Conservation (phyloP, 2,888 invertebrate genomes). For the Tuberolachnus salignus region DNA sequence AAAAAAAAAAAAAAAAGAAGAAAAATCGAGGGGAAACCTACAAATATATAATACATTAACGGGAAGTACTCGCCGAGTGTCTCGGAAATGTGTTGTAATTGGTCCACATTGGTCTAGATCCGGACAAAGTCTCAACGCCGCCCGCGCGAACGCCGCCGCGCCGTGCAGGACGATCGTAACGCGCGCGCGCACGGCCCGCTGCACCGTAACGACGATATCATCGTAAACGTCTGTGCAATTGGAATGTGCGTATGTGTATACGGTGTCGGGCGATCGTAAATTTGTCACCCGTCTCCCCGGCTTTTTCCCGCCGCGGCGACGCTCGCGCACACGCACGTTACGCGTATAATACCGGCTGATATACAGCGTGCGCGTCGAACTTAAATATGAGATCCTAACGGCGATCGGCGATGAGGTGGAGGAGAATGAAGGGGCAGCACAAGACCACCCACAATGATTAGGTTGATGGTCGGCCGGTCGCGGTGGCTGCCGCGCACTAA, state of each 20-base stretch:
- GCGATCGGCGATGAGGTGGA: neutral
- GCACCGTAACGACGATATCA: neutral
- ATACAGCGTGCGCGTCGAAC: constrained; percentile 31
- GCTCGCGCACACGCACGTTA: neutral
- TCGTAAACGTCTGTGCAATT: neutral
- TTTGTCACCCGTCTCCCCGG: constrained; percentile 13
- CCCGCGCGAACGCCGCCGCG: no score
- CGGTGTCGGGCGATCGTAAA: constrained; percentile 29
- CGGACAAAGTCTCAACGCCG: no score
- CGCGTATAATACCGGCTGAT: no score
- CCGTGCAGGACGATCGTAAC: neutral
- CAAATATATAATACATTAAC: no score
- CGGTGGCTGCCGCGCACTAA: constrained; percentile 20
- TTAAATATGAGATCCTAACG: constrained; percentile 42
- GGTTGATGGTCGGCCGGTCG: constrained; percentile 37
- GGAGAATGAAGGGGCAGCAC: neutral
- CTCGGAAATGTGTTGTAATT: no score
- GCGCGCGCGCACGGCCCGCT: neutral
- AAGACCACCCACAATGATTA: constrained; percentile 43
- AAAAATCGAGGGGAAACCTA: no score
- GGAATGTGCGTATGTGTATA: no score
- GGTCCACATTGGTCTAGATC: no score
- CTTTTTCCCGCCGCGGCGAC: neutral
- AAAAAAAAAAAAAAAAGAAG: no score
- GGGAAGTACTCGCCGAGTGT: no score